A percentile compares a stretch with the other conserved stretches of the same genome.
Conservation (phyloP, 30 jellyfish, hydroid and myxozoan genomes). For the Aurelia sp. region DNA sequence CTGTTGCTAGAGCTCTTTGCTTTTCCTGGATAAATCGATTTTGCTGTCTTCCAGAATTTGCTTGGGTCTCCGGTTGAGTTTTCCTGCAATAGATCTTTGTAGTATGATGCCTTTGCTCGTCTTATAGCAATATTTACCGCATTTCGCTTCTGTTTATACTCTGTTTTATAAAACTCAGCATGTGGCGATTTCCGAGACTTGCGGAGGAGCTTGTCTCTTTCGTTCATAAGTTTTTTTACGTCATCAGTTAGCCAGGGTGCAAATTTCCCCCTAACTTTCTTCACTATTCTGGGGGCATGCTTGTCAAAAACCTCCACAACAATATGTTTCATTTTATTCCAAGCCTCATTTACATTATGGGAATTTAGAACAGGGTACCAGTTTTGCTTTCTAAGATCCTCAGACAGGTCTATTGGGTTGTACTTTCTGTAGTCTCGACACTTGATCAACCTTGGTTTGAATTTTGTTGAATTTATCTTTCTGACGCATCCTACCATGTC, state of each 20-base stretch:
- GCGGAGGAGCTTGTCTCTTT: slow-evolving; percentile 49
- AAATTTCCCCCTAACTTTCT: slow-evolving; percentile 50
- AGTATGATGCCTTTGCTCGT: too few species aligned
- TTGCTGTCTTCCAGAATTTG: slow-evolving; percentile 56
- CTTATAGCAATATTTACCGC: slow-evolving; percentile 46
- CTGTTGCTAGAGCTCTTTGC: too few species aligned
- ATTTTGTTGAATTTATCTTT: too few species aligned
- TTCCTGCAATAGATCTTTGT: slow-evolving; percentile 52
- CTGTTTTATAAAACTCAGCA: slow-evolving; percentile 24
- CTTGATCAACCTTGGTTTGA: too few species aligned
- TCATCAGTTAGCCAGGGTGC: slow-evolving; percentile 74
- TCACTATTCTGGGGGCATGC: slow-evolving; percentile 63
- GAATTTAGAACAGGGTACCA: too few species aligned
- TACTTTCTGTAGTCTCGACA: too few species aligned
- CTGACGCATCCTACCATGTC: too few species aligned
- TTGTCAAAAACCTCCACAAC: slow-evolving; percentile 32
- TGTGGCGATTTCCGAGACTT: slow-evolving; percentile 34
- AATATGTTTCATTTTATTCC: slow-evolving; percentile 57
- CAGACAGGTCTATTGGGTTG: slow-evolving; percentile 27
- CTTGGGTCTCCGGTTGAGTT: slow-evolving; percentile 62
- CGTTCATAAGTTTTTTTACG: too few species aligned
- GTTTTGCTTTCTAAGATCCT: slow-evolving; percentile 30
- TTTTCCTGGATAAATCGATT: too few species aligned
- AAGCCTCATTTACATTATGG: slow-evolving; percentile 58
- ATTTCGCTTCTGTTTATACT: slow-evolving; percentile 42